Conservation (phyloP, 1,140 invertebrate genomes). For the Dendroctonus valens region DNA sequence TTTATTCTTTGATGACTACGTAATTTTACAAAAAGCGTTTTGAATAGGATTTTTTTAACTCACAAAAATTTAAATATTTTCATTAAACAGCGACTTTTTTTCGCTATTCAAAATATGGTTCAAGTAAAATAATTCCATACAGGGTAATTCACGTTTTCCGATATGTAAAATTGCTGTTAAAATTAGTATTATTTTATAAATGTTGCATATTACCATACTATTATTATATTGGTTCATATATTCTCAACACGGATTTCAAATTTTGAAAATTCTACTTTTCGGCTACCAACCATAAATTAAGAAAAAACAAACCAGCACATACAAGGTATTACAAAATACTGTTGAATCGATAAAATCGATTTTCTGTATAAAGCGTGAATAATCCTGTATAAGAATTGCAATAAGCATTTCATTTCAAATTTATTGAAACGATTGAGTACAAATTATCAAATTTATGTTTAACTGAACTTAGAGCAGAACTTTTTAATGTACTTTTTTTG, state of each 20-base stretch:
- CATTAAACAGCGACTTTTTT: background rate
- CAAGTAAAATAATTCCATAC: background rate
- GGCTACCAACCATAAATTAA: background rate
- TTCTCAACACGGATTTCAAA: too few species aligned
- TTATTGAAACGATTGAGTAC: constrained; percentile 26
- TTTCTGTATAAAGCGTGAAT: background rate
- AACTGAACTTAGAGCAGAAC: constrained; percentile 21
- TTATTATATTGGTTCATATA: too few species aligned
- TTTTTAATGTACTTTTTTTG: constrained; percentile 21
- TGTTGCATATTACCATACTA: too few species aligned
- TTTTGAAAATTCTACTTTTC: background rate
- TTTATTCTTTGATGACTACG: constrained; percentile 17
- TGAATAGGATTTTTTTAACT: constrained; percentile 15
- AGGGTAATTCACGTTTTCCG: background rate
- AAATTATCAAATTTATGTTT: constrained; percentile 25
- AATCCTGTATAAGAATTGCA: background rate
- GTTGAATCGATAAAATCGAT: background rate
- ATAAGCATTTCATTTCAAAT: background rate
- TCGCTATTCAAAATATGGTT: background rate
- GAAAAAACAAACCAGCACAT: background rate
- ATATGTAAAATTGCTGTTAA: background rate
- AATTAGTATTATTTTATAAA: too few species aligned
- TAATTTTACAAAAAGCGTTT: constrained; percentile 19
- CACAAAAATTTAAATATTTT: constrained; percentile 4
- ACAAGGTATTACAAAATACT: background rate